A percentile compares a stretch with the other conserved stretches of the same genome.
phyloP scores from a whole-genome alignment of 2,113 vertebrate genomes.

The Myocastor coypus region DNA sequence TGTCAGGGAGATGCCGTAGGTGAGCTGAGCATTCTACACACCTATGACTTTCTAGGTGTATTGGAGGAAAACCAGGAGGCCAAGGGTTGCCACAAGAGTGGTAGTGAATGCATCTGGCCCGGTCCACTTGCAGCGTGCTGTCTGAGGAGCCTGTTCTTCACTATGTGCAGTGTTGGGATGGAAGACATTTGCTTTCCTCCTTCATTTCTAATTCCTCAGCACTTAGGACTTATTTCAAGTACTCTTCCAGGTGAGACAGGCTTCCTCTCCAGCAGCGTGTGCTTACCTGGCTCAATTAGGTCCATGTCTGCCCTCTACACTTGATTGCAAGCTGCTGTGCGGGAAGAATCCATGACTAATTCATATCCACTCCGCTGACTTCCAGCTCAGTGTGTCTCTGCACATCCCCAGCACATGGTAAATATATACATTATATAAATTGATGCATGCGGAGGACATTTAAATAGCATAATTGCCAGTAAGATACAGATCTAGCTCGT shows the following conservation, averaged over 20 bases:
- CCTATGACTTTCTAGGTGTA: neutral
- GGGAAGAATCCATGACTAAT: conserved; percentile 17
- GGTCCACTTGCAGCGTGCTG: neutral
- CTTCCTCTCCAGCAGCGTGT: neutral
- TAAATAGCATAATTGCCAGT: conserved; percentile 49
- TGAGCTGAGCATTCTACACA: neutral
- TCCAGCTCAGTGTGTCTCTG: conserved; percentile 4
- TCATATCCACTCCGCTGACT: neutral
- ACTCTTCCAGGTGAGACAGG: neutral
- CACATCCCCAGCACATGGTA: neutral
- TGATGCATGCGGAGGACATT: conserved; percentile 20
- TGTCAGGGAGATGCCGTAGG: neutral
- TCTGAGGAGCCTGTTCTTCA: neutral
- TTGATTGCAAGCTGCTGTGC: neutral
- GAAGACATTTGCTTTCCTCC: neutral
- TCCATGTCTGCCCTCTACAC: neutral
- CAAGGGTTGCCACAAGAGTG: neutral
- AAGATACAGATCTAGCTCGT: conserved; percentile 48
- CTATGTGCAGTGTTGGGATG: neutral
- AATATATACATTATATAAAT: conserved; percentile 38
- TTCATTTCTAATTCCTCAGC: neutral
- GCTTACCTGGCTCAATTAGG: neutral
- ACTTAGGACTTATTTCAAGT: neutral
- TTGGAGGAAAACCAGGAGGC: neutral
- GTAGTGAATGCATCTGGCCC: neutral